Evolutionary conservation across 2,113 vertebrate genomes (phyloP), one percentile per base, ranked within the genome.

Genomic region (Chaetodon trifascialis): DNA sequence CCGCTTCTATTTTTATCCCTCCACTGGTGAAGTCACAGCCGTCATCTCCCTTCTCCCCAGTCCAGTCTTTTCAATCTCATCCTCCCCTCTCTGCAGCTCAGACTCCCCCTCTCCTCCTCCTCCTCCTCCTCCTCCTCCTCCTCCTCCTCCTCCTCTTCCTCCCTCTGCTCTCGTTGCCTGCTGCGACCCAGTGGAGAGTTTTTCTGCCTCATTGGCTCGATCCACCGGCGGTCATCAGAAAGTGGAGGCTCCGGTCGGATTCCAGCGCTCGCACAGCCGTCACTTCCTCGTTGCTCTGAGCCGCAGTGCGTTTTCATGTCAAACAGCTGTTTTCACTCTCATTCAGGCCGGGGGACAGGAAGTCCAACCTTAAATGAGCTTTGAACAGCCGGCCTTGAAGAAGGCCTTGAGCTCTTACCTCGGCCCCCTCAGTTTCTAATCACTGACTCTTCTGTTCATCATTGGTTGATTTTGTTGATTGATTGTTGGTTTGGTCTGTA

Each of bases 1-100:
- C 21, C 54, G 30, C 56, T 79, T 80, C 87, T 89, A 92, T 92
- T 92, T 92, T 78, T 88, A 82, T 79, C 81, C 9, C 8, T 54
- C 25, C 25, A 38, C 74, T 80, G 66, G 76, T 81, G 84, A 82
- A 80, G 74, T 84, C 88, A 70, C 83, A 71, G 83, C 56, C 58
- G 10, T 63, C 60, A 36, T 64, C 58, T 54, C 51, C 38, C 46
- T 17, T 63, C 55, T 67, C 17, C 44, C 6, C 44, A 15, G 67
- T 82, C 74, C 60, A 23, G n/a, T 62, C 59, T 58, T 23, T 75
- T 67, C 73, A 68, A 17, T 74, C 66, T 73, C 69, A 56, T 72
- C 71, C 55, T 70, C 60, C 16, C 34, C 23, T 54, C 67, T 46
- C 38, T 70, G 68, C 55, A 5, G 7, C 23, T 46, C 42, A 52